These are phyloP conservation scores for Noctilio leporinus DNA, from an alignment of 2,113 vertebrate species.

Conservation along the genomic window DNA sequence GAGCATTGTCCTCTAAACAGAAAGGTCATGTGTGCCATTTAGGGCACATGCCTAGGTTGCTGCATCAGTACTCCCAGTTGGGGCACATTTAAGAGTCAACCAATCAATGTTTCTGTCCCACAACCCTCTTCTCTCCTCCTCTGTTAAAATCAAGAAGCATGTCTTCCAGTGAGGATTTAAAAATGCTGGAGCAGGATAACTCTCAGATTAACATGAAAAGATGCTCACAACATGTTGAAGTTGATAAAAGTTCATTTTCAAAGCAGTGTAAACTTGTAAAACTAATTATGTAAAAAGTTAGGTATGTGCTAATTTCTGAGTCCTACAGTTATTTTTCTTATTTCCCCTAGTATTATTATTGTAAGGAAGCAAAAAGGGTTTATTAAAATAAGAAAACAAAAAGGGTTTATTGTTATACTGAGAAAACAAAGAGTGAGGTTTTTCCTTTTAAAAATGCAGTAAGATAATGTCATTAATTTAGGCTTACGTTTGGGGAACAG, in stretches of 20 bases:
- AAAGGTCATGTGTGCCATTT: too few species aligned
- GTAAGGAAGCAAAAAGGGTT: neutral
- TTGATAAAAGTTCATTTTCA: neutral
- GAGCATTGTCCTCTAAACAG: too few species aligned
- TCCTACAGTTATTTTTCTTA: neutral
- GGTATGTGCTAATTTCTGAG: neutral
- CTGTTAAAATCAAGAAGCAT: too few species aligned
- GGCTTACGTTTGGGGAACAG: neutral
- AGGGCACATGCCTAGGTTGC: too few species aligned
- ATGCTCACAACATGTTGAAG: neutral
- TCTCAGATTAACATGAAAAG: neutral
- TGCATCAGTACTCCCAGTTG: too few species aligned
- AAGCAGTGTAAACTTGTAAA: neutral
- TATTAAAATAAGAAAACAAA: neutral
- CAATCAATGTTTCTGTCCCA: too few species aligned
- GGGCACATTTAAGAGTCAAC: too few species aligned
- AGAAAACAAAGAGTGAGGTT: neutral
- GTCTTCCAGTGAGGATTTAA: too few species aligned
- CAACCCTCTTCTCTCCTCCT: too few species aligned
- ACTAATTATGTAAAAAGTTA: slow-evolving; percentile 1
- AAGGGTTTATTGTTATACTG: neutral
- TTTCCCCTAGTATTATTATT: neutral
- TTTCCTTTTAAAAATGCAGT: neutral
- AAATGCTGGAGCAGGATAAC: neutral
- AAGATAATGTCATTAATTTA: neutral